Percentiles rank a stretch among this genome's conserved stretches.
phyloP scores from a whole-genome alignment of 2,888 invertebrate genomes.

The Acronicta psi region DNA sequence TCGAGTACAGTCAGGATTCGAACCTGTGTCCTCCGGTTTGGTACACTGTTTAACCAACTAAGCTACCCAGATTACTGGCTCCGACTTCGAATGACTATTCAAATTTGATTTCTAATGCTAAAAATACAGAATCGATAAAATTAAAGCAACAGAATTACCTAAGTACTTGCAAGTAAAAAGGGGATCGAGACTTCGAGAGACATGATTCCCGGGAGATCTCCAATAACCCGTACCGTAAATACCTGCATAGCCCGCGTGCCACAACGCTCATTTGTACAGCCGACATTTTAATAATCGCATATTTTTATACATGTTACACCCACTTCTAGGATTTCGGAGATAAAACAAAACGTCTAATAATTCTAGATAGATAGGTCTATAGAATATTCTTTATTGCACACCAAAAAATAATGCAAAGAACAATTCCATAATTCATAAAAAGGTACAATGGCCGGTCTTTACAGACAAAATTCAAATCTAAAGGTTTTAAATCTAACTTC shows the following conservation, averaged over 20 bases:
- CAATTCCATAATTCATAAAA: too few relatives aligned
- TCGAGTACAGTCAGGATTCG: too few relatives aligned
- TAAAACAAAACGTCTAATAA: not conserved
- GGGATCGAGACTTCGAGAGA: constrained; percentile 47
- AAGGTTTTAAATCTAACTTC: too few relatives aligned
- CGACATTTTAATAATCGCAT: constrained; percentile 86
- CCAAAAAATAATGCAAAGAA: too few relatives aligned
- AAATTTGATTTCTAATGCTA: not conserved
- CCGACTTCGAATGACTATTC: too few relatives aligned
- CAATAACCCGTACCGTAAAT: constrained; percentile 81
- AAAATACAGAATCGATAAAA: constrained; percentile 19
- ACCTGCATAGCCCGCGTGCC: constrained; percentile 76
- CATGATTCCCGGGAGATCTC: constrained; percentile 58
- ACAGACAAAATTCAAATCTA: too few relatives aligned
- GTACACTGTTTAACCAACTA: too few relatives aligned
- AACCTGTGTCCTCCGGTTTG: too few relatives aligned
- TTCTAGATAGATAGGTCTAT: too few relatives aligned
- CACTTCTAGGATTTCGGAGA: constrained; percentile 11
- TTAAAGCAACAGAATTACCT: constrained; percentile 42
- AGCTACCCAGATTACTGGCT: too few relatives aligned
- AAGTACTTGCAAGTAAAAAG: constrained; percentile 43
- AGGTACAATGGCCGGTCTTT: too few relatives aligned
- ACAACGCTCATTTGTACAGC: constrained; percentile 81
- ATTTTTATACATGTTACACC: constrained; percentile 74
- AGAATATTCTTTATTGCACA: too few relatives aligned